Evolutionary conservation across 2,113 vertebrate species (phyloP).

Genomic region (Poeciliopsis turrubarensis): DNA sequence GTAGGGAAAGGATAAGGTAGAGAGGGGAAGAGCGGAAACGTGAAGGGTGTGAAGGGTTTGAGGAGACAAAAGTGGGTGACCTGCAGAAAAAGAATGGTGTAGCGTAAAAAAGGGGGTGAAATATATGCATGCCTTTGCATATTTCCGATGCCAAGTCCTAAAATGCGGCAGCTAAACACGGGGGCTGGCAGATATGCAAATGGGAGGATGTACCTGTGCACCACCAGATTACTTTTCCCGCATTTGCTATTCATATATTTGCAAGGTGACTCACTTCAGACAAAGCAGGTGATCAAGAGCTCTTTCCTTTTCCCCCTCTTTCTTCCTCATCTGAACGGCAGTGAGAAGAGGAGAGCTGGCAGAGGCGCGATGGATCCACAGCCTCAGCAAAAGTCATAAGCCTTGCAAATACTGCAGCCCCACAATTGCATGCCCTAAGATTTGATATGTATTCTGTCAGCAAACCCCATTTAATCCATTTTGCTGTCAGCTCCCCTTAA

Average conservation of each 20-base stretch:
- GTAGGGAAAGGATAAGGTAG: not conserved
- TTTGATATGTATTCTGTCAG: slow-evolving; percentile 80
- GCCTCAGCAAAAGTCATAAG: slow-evolving; percentile 76
- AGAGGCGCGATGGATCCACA: slow-evolving; percentile 70
- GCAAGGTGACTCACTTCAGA: slow-evolving; percentile 87
- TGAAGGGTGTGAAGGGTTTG: slow-evolving; percentile 42
- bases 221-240: slow-evolving; percentile 81
- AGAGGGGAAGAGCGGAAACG: slow-evolving; percentile 26
- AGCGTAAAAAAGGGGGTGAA: slow-evolving; percentile 36
- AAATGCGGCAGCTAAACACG: slow-evolving; percentile 70
- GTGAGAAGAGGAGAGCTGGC: slow-evolving; percentile 55
- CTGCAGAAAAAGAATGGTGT: slow-evolving; percentile 30
- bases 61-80: slow-evolving; percentile 48
- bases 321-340: slow-evolving; percentile 45
- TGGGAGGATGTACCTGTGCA: slow-evolving; percentile 71
- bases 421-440: slow-evolving; percentile 69
- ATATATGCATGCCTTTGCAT: slow-evolving; percentile 66
- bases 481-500: slow-evolving; percentile 76
- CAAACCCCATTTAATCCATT: slow-evolving; percentile 80
- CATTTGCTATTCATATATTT: slow-evolving; percentile 87
- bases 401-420: slow-evolving; percentile 70
- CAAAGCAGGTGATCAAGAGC: slow-evolving; percentile 82
- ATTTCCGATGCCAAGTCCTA: slow-evolving; percentile 65
- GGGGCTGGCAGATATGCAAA: slow-evolving; percentile 83
- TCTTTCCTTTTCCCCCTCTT: slow-evolving; percentile 50